phyloP scores from a whole-genome alignment of 2,797 vertebrate species.

The Scolopax bukidnonensis region DNA sequence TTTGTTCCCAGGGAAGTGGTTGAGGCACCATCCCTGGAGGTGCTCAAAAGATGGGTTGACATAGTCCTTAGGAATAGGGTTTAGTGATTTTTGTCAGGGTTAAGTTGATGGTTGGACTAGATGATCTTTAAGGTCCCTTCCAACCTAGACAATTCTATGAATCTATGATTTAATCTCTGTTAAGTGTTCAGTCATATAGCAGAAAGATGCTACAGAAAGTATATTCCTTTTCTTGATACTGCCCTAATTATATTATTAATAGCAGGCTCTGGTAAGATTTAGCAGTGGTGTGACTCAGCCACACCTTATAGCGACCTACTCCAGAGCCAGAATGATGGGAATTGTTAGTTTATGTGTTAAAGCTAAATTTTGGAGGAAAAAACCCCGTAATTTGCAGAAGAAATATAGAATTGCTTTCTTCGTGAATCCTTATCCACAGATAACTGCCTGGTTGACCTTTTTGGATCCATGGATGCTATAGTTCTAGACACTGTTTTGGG shows the following conservation, averaged over 20 bases:
- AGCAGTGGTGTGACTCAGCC: not conserved
- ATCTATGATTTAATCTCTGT: not conserved
- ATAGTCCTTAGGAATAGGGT: too few species aligned
- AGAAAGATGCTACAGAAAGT: not conserved
- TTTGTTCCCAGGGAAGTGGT: not conserved
- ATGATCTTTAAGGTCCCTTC: too few species aligned
- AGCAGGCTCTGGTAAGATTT: not conserved
- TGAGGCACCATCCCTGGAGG: too few species aligned
- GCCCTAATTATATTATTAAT: not conserved
- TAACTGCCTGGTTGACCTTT: not conserved
- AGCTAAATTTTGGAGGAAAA: not conserved
- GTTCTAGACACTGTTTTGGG: not conserved
- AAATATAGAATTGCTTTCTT: not conserved
- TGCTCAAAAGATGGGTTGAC: too few species aligned
- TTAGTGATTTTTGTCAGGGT: too few species aligned
- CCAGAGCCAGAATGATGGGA: not conserved
- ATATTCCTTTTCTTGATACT: not conserved
- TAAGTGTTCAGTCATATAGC: not conserved
- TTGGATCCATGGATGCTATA: accelerated
- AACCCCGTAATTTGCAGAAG: not conserved
- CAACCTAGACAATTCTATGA: too few species aligned
- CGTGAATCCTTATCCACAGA: not conserved
- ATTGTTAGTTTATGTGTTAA: not conserved
- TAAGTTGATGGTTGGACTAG: too few species aligned
- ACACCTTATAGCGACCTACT: accelerated